A percentile compares a stretch with the other conserved stretches of the same genome.
These are phyloP conservation scores for Halcyon malimbica DNA, from an alignment of 2,113 vertebrate genomes.

Conservation along the genomic window DNA sequence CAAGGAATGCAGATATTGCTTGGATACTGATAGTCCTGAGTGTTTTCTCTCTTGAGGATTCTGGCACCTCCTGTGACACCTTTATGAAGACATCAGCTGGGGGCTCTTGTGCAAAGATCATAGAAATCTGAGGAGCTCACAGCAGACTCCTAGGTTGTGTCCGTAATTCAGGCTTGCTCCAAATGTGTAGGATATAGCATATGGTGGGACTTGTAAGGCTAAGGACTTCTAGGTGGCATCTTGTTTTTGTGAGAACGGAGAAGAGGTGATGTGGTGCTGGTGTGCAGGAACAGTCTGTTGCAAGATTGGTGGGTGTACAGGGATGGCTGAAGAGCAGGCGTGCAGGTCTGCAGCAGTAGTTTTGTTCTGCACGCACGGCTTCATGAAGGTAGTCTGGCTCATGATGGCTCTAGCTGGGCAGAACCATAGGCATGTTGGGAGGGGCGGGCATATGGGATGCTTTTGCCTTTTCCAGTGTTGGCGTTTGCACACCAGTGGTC, in stretches of 20 bases:
- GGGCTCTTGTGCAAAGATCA: neutral
- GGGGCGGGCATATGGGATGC: neutral
- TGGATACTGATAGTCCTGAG: neutral
- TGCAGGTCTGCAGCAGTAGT: constrained; percentile 11
- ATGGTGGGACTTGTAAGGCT: neutral
- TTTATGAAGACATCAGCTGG: neutral
- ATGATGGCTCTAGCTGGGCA: neutral
- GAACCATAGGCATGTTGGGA: neutral
- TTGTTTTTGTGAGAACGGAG: neutral
- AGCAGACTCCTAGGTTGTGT: neutral
- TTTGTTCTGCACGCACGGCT: neutral
- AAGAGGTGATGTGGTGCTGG: neutral
- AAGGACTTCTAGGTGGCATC: neutral
- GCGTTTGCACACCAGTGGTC: neutral
- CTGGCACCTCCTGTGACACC: neutral
- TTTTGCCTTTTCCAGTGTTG: neutral
- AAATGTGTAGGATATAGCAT: neutral
- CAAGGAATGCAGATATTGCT: neutral
- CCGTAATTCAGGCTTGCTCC: neutral
- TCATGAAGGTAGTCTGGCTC: neutral
- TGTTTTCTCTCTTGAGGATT: neutral
- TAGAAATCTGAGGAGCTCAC: neutral
- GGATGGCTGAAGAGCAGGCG: fast-evolving
- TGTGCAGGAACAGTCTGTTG: neutral
- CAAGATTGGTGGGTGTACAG: fast-evolving